These are phyloP conservation scores for Mus spicilegus DNA, from an alignment of 2,113 vertebrate genomes.

Conservation along the genomic window DNA sequence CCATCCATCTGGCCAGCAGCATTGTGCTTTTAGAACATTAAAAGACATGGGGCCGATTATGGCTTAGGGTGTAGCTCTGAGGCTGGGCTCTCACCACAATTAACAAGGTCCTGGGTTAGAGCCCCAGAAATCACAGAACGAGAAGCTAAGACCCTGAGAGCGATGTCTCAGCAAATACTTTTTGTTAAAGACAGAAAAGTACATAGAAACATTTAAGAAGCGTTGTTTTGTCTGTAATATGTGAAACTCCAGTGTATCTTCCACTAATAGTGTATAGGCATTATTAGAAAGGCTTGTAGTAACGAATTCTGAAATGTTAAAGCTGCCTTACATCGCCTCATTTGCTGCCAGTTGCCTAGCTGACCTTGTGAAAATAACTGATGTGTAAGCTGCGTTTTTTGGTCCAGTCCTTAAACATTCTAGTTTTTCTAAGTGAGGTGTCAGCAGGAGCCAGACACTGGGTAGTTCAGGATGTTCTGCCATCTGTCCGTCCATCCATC, in stretches of 20 bases:
- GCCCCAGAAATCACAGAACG: background rate
- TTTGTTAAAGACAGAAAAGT: background rate
- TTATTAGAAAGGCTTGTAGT: background rate
- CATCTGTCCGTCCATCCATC: background rate
- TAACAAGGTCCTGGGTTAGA: background rate
- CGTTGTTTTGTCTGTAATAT: background rate
- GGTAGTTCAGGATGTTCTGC: background rate
- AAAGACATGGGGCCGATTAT: background rate
- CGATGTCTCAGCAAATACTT: background rate
- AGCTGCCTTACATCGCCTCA: background rate
- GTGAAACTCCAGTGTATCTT: background rate
- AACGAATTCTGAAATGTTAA: background rate
- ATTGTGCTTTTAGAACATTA: background rate
- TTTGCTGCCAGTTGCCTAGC: conserved; percentile 1
- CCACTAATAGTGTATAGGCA: background rate
- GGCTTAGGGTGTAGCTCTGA: no score
- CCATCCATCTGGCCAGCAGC: background rate
- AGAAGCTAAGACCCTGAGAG: background rate
- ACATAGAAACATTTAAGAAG: background rate
- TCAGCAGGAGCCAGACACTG: background rate
- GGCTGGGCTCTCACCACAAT: background rate
- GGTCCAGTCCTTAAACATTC: background rate
- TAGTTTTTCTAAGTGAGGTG: background rate
- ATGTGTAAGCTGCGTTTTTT: background rate
- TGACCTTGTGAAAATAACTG: background rate